Base-by-base conservation (phyloP, 2,888 invertebrate genomes). In the Petrolisthes manimaculis region DNA sequence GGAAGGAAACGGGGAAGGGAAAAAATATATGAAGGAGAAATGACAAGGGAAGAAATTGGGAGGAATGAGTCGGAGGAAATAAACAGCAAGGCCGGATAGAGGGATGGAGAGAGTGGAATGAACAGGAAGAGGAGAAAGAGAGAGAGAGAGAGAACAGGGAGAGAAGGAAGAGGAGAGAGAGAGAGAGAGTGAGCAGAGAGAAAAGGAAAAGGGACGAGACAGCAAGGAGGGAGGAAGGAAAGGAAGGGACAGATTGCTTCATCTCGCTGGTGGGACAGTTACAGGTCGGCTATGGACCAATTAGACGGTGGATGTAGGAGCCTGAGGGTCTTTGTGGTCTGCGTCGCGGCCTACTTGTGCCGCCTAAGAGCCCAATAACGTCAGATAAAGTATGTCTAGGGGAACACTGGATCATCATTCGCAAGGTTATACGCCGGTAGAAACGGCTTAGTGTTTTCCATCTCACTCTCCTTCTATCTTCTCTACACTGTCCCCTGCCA, bases 391-490 rank as follows among this genome's bases (percentile, higher is more conserved):
- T 86, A 86, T 86, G 81, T 86, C 86, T 67, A 75, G 24, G 81
- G 82, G 54, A 81, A 75, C 86, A 86, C 75, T 82, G 82, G 86
- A 86, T 86, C 82, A 86, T 86, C 86, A 77, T 82, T 86, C 55
- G 75, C 53, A 53, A 69, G 71, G 75, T 12, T 86, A 82, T 86
- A 86, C 71, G 86, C 53, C 37, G 6, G 67, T 54, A 77, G 77
- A 67, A 86, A 86, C 83, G 54, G 75, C 84, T 37, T 51, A 12
- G 24, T 53, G 61, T 56, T 77, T 78, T 78, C 37, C 37, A 37
- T 37, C 37, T 37, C 37, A 37, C 37, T 2, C 37, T 37, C 37
- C 37, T 18, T 14, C 78, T n/a, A 77, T 24, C 21, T n/a, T 5
- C 9, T 21, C 77, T 37, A 37, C 14, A 21, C 77, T 21, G 21